phyloP scores from a whole-genome alignment of 2,888 invertebrate species.

The Ennomos erosarius region DNA sequence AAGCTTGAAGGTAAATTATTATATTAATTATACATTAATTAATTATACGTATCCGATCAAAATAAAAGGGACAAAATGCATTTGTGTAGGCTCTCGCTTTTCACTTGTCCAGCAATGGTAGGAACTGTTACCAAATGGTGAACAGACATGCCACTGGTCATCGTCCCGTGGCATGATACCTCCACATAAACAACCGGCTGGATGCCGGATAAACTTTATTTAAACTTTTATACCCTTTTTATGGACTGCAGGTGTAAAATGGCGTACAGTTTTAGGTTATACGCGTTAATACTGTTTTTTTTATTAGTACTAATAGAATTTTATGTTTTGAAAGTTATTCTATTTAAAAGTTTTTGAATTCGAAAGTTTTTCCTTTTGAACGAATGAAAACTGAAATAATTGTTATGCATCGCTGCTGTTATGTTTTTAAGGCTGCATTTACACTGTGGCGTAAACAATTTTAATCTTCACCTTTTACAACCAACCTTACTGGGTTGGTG shows the following conservation, averaged over 20 bases:
- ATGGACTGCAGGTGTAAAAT: slow-evolving; percentile 31
- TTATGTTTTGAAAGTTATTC: too few relatives aligned
- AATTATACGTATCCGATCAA: too few relatives aligned
- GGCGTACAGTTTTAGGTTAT: neutral
- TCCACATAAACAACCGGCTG: slow-evolving; percentile 50
- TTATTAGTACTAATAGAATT: too few relatives aligned
- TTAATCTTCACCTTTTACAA: too few relatives aligned
- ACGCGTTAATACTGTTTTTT: neutral
- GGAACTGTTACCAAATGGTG: slow-evolving; percentile 60
- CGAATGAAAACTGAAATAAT: slow-evolving; percentile 70
- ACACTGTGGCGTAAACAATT: slow-evolving; percentile 43
- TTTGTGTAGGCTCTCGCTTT: slow-evolving; percentile 15
- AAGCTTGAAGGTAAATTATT: too few relatives aligned
- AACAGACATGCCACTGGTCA: slow-evolving; percentile 68
- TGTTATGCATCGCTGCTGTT: slow-evolving; percentile 60
- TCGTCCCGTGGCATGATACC: slow-evolving; percentile 54
- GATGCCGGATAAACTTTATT: slow-evolving; percentile 35
- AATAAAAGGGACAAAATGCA: too few relatives aligned
- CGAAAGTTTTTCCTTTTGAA: slow-evolving; percentile 59
- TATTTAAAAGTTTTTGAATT: slow-evolving; percentile 47
- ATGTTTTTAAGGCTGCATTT: slow-evolving; percentile 34
- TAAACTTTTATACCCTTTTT: slow-evolving; percentile 47
- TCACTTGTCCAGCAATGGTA: slow-evolving; percentile 47
- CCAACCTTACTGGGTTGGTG: too few relatives aligned
- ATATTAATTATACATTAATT: too few relatives aligned